These are phyloP conservation scores for Atta colombica DNA, from an alignment of 1,140 invertebrate genomes.

Conservation along the genomic window DNA sequence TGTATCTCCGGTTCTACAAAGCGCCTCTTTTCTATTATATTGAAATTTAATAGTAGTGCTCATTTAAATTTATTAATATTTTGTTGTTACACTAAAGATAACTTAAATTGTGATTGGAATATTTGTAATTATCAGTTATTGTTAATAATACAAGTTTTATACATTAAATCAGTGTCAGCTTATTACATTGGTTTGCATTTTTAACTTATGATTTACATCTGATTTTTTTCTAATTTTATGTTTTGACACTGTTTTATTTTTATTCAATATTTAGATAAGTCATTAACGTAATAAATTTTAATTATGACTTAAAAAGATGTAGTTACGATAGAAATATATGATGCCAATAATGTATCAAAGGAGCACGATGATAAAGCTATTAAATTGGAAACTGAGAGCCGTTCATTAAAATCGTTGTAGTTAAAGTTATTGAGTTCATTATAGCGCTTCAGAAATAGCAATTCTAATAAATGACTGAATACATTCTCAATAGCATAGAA, in stretches of 20 bases:
- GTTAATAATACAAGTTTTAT: no score
- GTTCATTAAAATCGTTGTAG: background rate
- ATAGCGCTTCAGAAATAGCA: background rate
- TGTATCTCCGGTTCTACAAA: no score
- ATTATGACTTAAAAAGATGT: background rate
- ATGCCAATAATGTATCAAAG: conserved; percentile 10
- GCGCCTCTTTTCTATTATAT: no score
- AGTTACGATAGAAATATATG: background rate
- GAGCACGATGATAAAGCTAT: background rate
- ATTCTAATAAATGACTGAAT: background rate
- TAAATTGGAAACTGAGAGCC: background rate
- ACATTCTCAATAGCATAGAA: background rate
- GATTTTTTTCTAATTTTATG: background rate
- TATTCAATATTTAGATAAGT: background rate
- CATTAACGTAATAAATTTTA: conserved; percentile 4
- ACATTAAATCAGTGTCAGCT: no score
- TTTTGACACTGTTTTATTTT: background rate
- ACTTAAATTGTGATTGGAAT: no score
- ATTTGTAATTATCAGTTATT: no score
- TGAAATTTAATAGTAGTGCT: no score
- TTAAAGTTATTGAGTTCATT: background rate
- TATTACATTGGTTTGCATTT: no score
- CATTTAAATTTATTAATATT: no score
- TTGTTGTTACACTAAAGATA: no score
- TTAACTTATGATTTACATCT: no score